A percentile compares a stretch with the other conserved stretches of the same genome.
These are phyloP conservation scores for Campylomormyrus tamandua DNA, from an alignment of 2,113 vertebrate genomes.

Conservation along the genomic window DNA sequence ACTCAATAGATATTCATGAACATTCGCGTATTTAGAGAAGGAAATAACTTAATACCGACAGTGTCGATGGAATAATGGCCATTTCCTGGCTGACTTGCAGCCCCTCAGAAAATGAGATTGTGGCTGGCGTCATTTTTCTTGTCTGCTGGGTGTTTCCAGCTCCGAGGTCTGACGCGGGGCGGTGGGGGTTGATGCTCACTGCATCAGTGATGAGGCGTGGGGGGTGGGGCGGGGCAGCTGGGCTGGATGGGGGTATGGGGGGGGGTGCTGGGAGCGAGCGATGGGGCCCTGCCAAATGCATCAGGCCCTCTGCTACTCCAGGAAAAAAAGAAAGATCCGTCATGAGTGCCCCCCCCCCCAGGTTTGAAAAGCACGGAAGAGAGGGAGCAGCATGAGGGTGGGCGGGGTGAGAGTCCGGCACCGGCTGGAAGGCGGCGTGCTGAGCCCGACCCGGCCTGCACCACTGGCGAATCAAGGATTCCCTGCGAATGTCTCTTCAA, in stretches of 20 bases:
- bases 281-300: conserved; percentile 2
- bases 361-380: conserved; percentile 7
- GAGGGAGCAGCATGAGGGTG: conserved; percentile 35
- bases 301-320: conserved; percentile 1
- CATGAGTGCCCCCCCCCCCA: not conserved
- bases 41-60: conserved; percentile 99
- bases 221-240: conserved; percentile 21
- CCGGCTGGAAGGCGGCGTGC: not conserved
- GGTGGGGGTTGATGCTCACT: conserved; percentile 58
- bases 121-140: conserved; percentile 94
- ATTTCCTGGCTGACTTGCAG: conserved; percentile 98
- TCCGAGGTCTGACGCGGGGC: conserved; percentile 54
- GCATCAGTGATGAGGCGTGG: conserved; percentile 82
- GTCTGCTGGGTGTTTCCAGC: conserved; percentile 77
- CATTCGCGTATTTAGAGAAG: conserved; percentile 98
- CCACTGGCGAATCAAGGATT: conserved; percentile 7
- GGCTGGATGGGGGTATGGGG: not conserved
- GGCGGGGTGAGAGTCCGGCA: not conserved
- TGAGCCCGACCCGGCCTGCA: not conserved
- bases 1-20: conserved; percentile 99
- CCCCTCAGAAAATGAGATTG: conserved; percentile 99
- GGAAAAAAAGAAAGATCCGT: conserved; percentile 38
- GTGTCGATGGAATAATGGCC: conserved; percentile 97
- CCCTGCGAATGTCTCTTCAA: not conserved
- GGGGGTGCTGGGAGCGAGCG: not conserved